These are phyloP conservation scores for Melospiza georgiana DNA, from an alignment of 2,113 vertebrate species.

Conservation along the genomic window DNA sequence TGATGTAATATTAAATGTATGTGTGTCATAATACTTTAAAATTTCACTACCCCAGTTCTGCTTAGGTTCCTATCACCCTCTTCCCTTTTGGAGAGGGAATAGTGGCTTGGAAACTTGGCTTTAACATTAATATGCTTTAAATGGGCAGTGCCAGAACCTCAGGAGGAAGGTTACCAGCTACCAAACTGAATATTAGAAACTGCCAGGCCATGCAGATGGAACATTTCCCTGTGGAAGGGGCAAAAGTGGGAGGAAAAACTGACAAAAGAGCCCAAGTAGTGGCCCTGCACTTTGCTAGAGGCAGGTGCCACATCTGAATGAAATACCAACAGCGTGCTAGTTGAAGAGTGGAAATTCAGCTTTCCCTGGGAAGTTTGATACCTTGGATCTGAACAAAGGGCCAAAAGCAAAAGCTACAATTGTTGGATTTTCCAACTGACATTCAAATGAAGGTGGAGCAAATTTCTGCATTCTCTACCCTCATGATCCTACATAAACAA, in stretches of 20 bases:
- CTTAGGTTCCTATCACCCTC: not conserved
- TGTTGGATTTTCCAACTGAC: not conserved
- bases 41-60: not conserved
- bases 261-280: not conserved
- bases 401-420: not conserved
- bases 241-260: not conserved
- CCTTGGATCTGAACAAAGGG: not conserved
- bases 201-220: not conserved
- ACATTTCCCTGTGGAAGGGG: not conserved
- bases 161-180: not conserved
- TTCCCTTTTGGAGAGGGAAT: not conserved
- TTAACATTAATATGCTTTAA: not conserved
- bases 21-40: slow-evolving; percentile 60
- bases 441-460: not conserved
- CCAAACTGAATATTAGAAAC: not conserved
- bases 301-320: slow-evolving; percentile 30
- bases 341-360: slow-evolving; percentile 10
- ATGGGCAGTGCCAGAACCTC: not conserved
- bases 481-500: not conserved
- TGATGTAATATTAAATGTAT: slow-evolving; percentile 60
- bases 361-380: slow-evolving; percentile 26
- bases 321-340: not conserved
- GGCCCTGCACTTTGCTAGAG: not conserved
- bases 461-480: not conserved
- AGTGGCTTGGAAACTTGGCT: not conserved